phyloP scores from a whole-genome alignment of 2,888 invertebrate genomes.

The Rhimphoctona megacephalus region DNA sequence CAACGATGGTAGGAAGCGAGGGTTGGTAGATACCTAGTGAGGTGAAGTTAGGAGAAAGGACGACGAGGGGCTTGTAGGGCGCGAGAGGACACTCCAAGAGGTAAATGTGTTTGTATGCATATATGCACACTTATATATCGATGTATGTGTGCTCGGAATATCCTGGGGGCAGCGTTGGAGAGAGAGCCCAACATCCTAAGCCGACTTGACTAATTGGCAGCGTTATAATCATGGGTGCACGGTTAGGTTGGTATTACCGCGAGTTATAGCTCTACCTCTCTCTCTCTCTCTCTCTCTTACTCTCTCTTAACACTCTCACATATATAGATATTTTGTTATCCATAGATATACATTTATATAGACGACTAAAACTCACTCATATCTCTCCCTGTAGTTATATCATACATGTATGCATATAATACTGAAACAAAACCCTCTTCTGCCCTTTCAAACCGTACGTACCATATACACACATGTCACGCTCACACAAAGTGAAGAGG shows the following conservation, averaged over 20 bases:
- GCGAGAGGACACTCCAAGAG: conserved; percentile 62
- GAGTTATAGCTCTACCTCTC: conserved; percentile 81
- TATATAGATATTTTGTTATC: conserved; percentile 13
- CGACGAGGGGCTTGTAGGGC: conserved; percentile 18
- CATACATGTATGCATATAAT: too few species aligned
- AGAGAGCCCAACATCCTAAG: conserved; percentile 81
- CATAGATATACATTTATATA: conserved; percentile 21
- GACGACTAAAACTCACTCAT: conserved; percentile 7
- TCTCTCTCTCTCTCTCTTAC: conserved; percentile 70
- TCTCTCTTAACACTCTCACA: conserved; percentile 38
- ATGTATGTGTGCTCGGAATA: conserved; percentile 70
- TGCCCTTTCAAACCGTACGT: conserved; percentile 48
- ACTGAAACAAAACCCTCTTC: conserved; percentile 56
- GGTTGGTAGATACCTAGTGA: conserved; percentile 34
- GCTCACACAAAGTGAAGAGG: conserved; percentile 70
- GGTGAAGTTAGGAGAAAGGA: conserved; percentile 41
- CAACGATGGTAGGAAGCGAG: conserved; percentile 32
- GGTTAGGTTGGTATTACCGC: conserved; percentile 85
- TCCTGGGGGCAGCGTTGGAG: conserved; percentile 76
- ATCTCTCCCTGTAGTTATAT: conserved; percentile 57
- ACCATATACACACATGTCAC: conserved; percentile 73
- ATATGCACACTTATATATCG: conserved; percentile 9
- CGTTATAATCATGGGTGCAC: conserved; percentile 85
- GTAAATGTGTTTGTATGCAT: conserved; percentile 38
- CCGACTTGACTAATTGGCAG: conserved; percentile 85